Percentiles rank a stretch among this genome's conserved stretches.
Conservation (phyloP, 2,888 invertebrate species). For the Apamea monoglypha region DNA sequence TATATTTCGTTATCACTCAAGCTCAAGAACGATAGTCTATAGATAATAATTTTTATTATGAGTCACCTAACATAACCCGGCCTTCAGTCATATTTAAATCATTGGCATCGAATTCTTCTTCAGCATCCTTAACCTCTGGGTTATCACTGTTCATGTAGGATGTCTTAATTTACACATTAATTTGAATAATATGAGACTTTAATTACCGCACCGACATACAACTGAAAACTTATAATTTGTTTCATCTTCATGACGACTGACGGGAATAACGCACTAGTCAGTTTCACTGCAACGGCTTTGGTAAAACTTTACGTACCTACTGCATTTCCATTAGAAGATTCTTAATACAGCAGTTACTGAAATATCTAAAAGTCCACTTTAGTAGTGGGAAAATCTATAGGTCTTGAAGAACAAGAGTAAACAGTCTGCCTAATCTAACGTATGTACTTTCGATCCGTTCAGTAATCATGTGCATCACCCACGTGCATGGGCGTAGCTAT, state of each 20-base stretch:
- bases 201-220: conserved; percentile 1
- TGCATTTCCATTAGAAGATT: background rate
- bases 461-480: background rate
- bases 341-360: background rate
- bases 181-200: conserved; percentile 29
- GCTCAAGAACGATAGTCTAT: background rate
- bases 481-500: too few relatives aligned
- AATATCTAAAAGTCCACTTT: background rate
- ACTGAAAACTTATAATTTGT: conserved; percentile 37
- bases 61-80: background rate
- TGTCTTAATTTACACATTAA: conserved; percentile 18
- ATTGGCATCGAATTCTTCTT: background rate
- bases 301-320: background rate
- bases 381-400: background rate
- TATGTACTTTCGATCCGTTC: background rate
- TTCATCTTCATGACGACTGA: background rate
- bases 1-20: background rate
- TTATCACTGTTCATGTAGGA: conserved; percentile 5
- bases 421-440: background rate
- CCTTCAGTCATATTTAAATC: background rate
- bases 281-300: background rate
- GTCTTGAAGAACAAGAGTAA: background rate
- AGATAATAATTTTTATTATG: background rate
- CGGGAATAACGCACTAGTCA: conserved; percentile 1
- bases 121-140: conserved; percentile 45